phyloP scores from a whole-genome alignment of 2,113 vertebrate genomes.

The Arizona elegans region DNA sequence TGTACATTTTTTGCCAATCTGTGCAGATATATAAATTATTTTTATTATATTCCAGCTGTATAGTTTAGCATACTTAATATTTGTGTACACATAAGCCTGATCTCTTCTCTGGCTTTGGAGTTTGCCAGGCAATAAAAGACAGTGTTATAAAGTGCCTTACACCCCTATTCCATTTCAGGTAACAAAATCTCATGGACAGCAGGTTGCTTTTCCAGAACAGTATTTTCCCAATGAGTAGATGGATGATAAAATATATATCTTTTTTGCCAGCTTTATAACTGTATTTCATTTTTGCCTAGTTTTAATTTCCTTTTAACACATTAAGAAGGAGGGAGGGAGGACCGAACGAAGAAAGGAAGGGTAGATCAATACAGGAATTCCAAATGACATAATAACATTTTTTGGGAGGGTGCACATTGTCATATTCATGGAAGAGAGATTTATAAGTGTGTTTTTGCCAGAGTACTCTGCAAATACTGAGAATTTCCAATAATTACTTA shows the following conservation, averaged over 20 bases:
- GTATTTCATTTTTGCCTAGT: not conserved
- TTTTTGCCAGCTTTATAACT: not conserved
- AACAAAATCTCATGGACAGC: not conserved
- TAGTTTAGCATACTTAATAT: not conserved
- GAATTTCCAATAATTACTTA: not conserved
- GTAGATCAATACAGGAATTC: not conserved
- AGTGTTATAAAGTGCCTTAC: not conserved
- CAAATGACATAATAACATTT: not conserved
- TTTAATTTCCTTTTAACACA: not conserved
- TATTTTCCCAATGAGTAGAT: not conserved
- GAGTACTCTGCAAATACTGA: not conserved
- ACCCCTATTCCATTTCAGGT: not conserved
- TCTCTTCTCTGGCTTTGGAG: not conserved
- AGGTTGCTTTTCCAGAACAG: not conserved
- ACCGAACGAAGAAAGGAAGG: not conserved
- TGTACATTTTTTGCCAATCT: not conserved
- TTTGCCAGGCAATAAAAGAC: not conserved
- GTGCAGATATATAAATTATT: not conserved
- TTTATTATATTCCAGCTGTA: not conserved
- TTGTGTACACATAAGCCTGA: not conserved
- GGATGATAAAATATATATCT: not conserved
- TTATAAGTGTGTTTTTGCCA: not conserved
- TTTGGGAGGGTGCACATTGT: not conserved
- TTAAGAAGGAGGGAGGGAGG: not conserved
- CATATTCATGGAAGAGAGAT: not conserved